These are phyloP conservation scores for Oegoconia quadripuncta DNA, from an alignment of 2,888 invertebrate genomes.

Conservation along the genomic window DNA sequence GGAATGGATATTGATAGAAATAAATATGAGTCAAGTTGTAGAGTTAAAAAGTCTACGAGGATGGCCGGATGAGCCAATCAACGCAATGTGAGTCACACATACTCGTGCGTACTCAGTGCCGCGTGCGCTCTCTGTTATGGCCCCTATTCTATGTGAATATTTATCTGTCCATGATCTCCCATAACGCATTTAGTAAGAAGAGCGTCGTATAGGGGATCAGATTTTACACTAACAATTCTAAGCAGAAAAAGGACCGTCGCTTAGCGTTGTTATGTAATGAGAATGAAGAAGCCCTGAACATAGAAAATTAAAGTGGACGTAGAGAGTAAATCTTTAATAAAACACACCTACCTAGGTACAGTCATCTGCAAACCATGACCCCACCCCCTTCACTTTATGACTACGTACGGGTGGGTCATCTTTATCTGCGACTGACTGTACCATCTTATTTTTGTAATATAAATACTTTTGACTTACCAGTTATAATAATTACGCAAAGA, in stretches of 20 bases:
- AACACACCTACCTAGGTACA: too few species aligned
- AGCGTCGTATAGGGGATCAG: slow-evolving; percentile 28
- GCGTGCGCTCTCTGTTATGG: slow-evolving; percentile 38
- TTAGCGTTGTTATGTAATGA: too few species aligned
- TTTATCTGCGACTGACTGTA: too few species aligned
- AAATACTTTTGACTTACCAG: too few species aligned
- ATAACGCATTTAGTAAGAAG: slow-evolving; percentile 33
- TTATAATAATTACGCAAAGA: too few species aligned
- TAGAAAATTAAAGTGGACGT: too few species aligned
- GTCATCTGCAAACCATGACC: too few species aligned
- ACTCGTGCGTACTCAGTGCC: slow-evolving; percentile 34
- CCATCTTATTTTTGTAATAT: too few species aligned
- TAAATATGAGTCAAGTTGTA: slow-evolving; percentile 23
- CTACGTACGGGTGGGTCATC: too few species aligned
- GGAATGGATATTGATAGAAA: slow-evolving; percentile 2
- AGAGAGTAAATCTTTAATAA: too few species aligned
- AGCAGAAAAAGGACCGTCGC: slow-evolving; percentile 26
- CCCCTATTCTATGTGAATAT: slow-evolving; percentile 40
- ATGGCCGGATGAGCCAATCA: slow-evolving; percentile 73
- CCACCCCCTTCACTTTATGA: too few species aligned
- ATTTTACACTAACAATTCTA: slow-evolving; percentile 24
- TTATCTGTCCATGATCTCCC: slow-evolving; percentile 34
- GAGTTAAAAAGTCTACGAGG: slow-evolving; percentile 58
- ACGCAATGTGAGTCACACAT: slow-evolving; percentile 61
- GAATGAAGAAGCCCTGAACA: too few species aligned